phyloP scores from a whole-genome alignment of 2,797 vertebrate genomes.

The Eulemur albifrons region DNA sequence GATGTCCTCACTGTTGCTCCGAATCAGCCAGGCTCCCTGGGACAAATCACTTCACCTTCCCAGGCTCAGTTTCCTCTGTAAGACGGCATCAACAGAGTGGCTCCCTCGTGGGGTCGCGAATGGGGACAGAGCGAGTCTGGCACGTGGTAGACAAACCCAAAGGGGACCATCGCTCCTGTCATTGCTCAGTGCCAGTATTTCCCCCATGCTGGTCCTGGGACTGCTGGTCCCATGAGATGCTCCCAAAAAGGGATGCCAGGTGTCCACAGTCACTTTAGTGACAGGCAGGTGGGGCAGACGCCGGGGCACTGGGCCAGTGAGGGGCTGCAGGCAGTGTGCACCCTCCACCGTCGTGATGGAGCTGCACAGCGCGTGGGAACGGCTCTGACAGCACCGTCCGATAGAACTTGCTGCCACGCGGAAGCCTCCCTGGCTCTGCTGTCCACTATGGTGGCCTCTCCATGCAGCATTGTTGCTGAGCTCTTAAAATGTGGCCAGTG shows the following conservation, averaged over 20 bases:
- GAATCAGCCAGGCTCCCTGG: neutral
- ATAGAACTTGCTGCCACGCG: accelerated
- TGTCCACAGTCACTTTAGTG: neutral
- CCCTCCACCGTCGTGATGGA: accelerated
- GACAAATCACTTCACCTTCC: accelerated
- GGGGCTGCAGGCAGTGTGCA: accelerated
- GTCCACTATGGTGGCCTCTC: accelerated
- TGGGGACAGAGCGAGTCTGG: neutral
- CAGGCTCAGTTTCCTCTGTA: neutral
- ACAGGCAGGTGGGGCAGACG: too few relatives aligned
- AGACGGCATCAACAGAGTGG: accelerated
- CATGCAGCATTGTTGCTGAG: neutral
- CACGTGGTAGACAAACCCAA: accelerated
- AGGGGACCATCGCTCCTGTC: neutral
- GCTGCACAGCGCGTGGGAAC: accelerated
- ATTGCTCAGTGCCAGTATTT: neutral
- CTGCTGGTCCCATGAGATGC: neutral
- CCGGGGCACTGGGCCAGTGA: neutral
- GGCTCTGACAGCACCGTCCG: accelerated
- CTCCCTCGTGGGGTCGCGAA: accelerated
- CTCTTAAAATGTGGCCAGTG: neutral
- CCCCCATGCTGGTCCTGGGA: neutral
- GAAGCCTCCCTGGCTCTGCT: accelerated
- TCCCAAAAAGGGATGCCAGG: neutral
- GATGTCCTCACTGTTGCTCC: neutral